Conservation (phyloP, 2,888 invertebrate genomes). For the Anthophora plumipes region DNA sequence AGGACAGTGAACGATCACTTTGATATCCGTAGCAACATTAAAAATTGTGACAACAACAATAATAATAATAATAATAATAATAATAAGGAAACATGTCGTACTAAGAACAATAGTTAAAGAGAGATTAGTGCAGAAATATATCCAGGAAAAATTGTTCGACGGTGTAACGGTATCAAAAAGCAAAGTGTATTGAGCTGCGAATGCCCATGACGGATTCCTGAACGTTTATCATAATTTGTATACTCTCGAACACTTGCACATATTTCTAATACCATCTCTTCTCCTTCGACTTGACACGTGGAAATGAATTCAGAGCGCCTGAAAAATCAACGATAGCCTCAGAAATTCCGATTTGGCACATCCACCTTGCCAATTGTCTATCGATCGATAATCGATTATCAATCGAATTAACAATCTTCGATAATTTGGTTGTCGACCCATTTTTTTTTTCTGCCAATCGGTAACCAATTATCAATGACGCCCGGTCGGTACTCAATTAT, state of each 20-base stretch:
- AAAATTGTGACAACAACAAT: conserved; percentile 24
- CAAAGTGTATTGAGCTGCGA: conserved; percentile 50
- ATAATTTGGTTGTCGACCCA: too few species aligned
- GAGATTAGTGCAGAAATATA: conserved; percentile 43
- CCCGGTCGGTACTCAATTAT: background rate
- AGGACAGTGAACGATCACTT: background rate
- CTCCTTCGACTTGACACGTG: background rate
- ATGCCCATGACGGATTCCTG: conserved; percentile 57
- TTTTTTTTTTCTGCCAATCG: too few species aligned
- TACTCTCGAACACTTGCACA: conserved; percentile 3
- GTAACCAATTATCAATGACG: background rate
- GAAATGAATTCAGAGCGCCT: background rate
- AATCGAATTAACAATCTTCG: too few species aligned
- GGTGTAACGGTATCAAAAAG: conserved; percentile 46
- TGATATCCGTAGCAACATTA: background rate
- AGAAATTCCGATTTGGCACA: background rate
- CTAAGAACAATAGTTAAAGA: conserved; percentile 17
- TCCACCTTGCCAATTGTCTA: too few species aligned
- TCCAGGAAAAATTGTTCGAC: conserved; percentile 8
- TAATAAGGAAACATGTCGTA: conserved; percentile 6
- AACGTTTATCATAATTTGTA: conserved; percentile 42
- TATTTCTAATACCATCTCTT: background rate
- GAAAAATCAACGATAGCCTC: background rate
- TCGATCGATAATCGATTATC: too few species aligned
- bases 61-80: conserved; percentile 31